Base-by-base conservation (phyloP, 2,888 invertebrate species). In the Apamea crenata region DNA sequence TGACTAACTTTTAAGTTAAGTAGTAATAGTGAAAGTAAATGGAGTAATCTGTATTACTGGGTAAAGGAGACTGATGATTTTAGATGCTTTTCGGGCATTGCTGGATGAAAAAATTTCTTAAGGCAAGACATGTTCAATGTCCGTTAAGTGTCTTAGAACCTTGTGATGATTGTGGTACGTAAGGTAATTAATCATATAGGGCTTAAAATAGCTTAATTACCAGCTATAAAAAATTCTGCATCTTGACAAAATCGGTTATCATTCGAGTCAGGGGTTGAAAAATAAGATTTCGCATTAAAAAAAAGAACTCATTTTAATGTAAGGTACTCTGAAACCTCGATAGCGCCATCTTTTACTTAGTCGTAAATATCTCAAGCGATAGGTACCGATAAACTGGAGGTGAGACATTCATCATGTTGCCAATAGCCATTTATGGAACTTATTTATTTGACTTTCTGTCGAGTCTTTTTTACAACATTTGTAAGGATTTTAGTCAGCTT, bases 391-490 rank as follows among this genome's bases (percentile, higher is more conserved):
- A 25, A 32, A n/a, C 36, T 63, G 1, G 8, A n/a, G 21, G n/a
- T 25, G 50, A 32, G 7, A 25, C 18, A 32, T 77, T 65, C 21
- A 47, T 10, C 29, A 59, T 36, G n/a, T 47, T 16, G 32, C 44
- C 1, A 56, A 56, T 36, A 63, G n/a, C 80, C 80, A 47, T 29
- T 6, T 21, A 56, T 0, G 44, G 36, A 80, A 68, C 36, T 67
- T 56, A 56, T 81, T 81, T 40, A 44, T 63, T 61, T 18, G 21
- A 72, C 25, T 59, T 56, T 32, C 6, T 21, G 36, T 18, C 0
- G 25, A 50, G 16, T 56, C n/a, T 56, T n/a, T 36, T 59, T 40
- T 32, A 21, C 10, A 53, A 32, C 1, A 40, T 18, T 21, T 68
- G 6, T n/a, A 36, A 40, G 29, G 16, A 18, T 50, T 61, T 63